A percentile compares a stretch with the other conserved stretches of the same genome.
Evolutionary conservation across 2,888 invertebrate species (phyloP).

Genomic region (Platypus cylindrus): DNA sequence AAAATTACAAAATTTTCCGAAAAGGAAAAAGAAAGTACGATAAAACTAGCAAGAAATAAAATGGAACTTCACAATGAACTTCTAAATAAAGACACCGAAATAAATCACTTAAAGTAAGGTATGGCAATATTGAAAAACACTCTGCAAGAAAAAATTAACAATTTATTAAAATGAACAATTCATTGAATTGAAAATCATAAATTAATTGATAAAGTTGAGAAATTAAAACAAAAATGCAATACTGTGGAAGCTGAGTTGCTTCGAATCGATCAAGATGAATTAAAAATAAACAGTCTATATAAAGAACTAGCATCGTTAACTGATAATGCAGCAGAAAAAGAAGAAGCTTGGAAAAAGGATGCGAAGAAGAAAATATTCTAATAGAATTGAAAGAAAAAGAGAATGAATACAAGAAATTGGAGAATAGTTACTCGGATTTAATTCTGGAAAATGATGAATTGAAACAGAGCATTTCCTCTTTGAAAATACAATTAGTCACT

Average conservation of each 20-base stretch:
- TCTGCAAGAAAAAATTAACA: conserved; percentile 19
- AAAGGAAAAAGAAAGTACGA: conserved; percentile 31
- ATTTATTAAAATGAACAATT: conserved; percentile 26
- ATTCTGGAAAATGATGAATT: too few relatives aligned
- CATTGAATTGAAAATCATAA: conserved; percentile 31
- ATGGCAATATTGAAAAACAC: conserved; percentile 25
- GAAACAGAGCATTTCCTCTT: too few relatives aligned
- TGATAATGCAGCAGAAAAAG: too few relatives aligned
- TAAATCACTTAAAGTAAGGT: conserved; percentile 28
- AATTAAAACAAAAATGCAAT: conserved; percentile 25
- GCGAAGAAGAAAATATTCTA: too few relatives aligned
- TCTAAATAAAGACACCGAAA: conserved; percentile 30
- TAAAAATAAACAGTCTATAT: too few relatives aligned
- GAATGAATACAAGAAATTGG: too few relatives aligned
- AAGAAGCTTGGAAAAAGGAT: too few relatives aligned
- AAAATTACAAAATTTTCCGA: conserved; percentile 21
- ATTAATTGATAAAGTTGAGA: conserved; percentile 31
- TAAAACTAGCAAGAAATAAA: conserved; percentile 32
- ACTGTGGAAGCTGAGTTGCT: conserved; percentile 28
- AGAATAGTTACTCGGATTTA: too few relatives aligned
- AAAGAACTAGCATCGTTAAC: too few relatives aligned
- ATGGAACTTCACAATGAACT: conserved; percentile 34
- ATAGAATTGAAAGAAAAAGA: too few relatives aligned
- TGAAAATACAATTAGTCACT: too few relatives aligned
- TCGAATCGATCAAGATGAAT: conserved; percentile 28